Evolutionary conservation across 2,797 vertebrate species (phyloP), one percentile per base, ranked within the genome.

Genomic region (Melanotaenia boesemani): DNA sequence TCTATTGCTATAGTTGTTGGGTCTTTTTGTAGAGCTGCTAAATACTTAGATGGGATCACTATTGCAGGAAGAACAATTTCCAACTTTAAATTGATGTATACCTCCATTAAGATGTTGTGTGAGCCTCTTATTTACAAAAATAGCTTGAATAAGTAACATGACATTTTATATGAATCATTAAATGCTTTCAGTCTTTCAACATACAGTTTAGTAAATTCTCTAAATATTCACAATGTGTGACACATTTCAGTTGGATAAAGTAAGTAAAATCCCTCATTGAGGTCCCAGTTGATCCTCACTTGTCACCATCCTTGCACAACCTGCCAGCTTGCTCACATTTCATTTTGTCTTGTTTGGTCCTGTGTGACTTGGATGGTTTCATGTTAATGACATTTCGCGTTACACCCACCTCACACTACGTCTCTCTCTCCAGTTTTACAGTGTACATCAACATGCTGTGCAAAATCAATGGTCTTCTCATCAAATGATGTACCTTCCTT

Each of bases 321-420:
- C 48, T 52, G 48, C 48, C 48, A 52, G 48, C 48, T 52, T 52
- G n/a, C 48, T 52, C n/a, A 52, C 48, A 52, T 52, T n/a, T 52
- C 48, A 52, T 52, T 52, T 22, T 11, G 48, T 22, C 48, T 52
- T 12, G 48, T 52, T 52, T 52, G 48, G 48, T 52, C 48, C 48
- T 52, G 48, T 22, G 48, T 22, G 48, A 52, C 48, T 52, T 52
- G 48, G 3, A 52, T 52, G 11, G n/a, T 22, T 52, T 52, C 48
- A 52, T 52, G 48, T 52, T 52, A 52, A 52, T 52, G 48, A 52
- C 48, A 52, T 52, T 52, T 52, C 1, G 20, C 8, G 11, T 52
- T 52, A 52, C 48, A 52, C 48, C 48, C n/a, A 52, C 48, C n/a
- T 52, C 10, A 3, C n/a, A 22, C 22, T 22, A 4, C n/a, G n/a